Conservation (phyloP, 2,113 vertebrate genomes). For the Nesoenas mayeri region DNA sequence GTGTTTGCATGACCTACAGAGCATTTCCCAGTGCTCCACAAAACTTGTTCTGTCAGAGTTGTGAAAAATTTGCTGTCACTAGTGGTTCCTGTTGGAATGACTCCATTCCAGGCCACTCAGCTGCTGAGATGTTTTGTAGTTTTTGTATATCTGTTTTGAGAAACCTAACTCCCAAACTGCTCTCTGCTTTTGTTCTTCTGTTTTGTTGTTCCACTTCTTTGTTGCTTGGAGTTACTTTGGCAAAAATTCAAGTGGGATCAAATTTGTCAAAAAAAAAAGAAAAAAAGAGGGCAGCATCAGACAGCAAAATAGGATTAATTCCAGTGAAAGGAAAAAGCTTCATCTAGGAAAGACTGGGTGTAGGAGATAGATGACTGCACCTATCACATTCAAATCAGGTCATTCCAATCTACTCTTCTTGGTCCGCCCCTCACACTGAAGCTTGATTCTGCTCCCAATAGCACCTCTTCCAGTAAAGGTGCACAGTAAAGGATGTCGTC, state of each 20-base stretch:
- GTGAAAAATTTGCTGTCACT: background rate
- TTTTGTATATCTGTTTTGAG: background rate
- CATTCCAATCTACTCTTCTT: background rate
- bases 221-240: background rate
- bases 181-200: background rate
- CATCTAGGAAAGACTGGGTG: rapidly evolving
- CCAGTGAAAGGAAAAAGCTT: background rate
- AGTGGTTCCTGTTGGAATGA: background rate
- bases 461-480: background rate
- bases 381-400: background rate
- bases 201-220: background rate
- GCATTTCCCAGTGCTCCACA: background rate
- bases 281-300: background rate
- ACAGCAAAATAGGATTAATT: background rate
- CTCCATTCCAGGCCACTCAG: background rate
- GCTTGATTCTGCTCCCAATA: background rate
- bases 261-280: background rate
- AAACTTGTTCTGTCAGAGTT: background rate
- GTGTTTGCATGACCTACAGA: background rate
- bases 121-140: background rate
- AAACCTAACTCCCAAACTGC: background rate
- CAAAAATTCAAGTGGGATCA: background rate
- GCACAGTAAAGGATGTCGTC: background rate
- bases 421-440: background rate
- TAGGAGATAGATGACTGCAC: background rate